These are phyloP conservation scores for Cochlearius cochlearius DNA, from an alignment of 2,113 vertebrate genomes.

Conservation along the genomic window DNA sequence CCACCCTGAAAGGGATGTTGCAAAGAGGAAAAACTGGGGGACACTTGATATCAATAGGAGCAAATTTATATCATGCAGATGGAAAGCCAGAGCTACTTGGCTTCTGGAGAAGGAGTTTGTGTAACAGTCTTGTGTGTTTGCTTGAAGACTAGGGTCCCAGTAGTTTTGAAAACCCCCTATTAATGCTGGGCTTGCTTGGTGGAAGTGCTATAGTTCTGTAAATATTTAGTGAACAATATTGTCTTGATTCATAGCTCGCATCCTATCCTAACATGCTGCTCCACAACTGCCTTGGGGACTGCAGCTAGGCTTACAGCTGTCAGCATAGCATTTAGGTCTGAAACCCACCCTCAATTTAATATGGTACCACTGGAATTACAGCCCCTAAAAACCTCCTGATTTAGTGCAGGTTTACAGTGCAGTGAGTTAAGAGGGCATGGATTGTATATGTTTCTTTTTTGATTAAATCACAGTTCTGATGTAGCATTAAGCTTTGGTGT, in stretches of 20 bases:
- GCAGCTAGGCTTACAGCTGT: background rate
- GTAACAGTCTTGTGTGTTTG: background rate
- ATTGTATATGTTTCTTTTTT: background rate
- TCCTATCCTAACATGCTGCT: background rate
- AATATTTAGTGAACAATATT: background rate
- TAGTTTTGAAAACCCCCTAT: background rate
- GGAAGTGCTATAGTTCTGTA: background rate
- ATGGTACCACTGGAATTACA: background rate
- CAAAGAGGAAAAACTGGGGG: background rate
- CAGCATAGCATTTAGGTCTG: background rate
- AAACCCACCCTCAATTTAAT: background rate
- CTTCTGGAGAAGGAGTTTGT: background rate
- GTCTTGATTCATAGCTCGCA: background rate
- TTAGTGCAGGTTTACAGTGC: background rate
- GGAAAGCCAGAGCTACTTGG: background rate
- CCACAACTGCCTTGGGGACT: background rate
- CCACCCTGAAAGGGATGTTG: background rate
- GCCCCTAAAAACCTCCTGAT: background rate
- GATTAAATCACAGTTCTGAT: background rate
- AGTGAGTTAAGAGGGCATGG: background rate
- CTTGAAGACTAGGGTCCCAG: background rate
- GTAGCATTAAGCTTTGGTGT: background rate
- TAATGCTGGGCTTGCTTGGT: background rate
- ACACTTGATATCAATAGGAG: background rate
- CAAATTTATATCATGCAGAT: background rate